Percentiles rank a stretch among this genome's conserved stretches.
Conservation (phyloP, 2,113 vertebrate genomes). For the Nycticryphes semicollaris region DNA sequence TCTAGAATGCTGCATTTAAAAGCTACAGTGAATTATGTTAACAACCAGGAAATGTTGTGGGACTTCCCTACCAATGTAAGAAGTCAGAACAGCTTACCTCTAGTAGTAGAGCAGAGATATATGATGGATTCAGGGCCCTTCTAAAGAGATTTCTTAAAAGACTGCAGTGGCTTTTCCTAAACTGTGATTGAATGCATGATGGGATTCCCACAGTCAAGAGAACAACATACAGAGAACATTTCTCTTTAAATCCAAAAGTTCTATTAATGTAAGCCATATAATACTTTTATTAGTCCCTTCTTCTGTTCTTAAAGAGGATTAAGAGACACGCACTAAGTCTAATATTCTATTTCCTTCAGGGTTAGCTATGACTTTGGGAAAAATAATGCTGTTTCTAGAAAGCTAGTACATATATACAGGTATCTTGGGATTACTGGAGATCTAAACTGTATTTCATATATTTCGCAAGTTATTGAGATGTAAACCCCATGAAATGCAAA, state of each 20-base stretch:
- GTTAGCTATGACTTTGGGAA: neutral
- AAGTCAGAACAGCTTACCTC: neutral
- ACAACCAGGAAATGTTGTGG: neutral
- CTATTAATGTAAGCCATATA: neutral
- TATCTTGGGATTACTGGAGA: neutral
- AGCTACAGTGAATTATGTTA: accelerated
- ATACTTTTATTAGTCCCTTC: neutral
- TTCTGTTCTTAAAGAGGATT: neutral
- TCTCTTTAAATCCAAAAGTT: neutral
- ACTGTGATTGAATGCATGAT: neutral
- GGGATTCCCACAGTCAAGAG: neutral
- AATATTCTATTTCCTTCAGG: neutral
- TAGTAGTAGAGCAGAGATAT: neutral
- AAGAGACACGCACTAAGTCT: neutral
- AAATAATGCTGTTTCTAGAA: neutral
- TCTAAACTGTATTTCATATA: neutral
- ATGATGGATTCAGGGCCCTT: neutral
- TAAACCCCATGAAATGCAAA: neutral
- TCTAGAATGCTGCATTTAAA: neutral
- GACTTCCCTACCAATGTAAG: neutral
- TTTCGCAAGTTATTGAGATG: neutral
- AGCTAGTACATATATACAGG: neutral
- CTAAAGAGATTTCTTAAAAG: neutral
- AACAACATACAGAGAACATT: neutral
- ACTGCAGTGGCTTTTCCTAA: neutral